These are phyloP conservation scores for Octopus bimaculoides DNA, from an alignment of 1,140 invertebrate species.

Conservation along the genomic window DNA sequence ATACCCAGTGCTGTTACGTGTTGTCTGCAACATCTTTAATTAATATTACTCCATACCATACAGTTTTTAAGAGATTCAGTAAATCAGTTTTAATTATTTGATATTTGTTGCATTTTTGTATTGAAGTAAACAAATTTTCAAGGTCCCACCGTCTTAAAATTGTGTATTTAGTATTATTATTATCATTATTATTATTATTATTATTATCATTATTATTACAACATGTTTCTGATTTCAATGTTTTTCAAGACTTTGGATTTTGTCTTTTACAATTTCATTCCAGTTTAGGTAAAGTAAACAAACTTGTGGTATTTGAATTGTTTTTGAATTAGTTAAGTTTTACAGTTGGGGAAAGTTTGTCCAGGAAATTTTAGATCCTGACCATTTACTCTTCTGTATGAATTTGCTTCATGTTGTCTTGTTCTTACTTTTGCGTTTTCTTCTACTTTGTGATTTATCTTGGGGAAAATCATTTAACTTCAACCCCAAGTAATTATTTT, in stretches of 20 bases:
- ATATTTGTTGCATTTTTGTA: constrained; percentile 15
- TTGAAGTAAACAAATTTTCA: constrained; percentile 6
- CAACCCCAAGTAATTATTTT: background rate
- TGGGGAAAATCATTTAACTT: background rate
- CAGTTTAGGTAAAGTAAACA: constrained; percentile 9
- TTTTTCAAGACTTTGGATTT: constrained; percentile 9
- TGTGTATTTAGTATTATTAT: constrained; percentile 3
- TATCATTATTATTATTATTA: background rate
- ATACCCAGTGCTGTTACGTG: constrained; percentile 10
- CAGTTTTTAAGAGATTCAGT: constrained; percentile 10
- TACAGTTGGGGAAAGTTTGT: constrained; percentile 8
- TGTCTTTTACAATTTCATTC: constrained; percentile 10
- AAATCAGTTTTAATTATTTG: constrained; percentile 13
- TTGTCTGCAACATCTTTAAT: constrained; percentile 13
- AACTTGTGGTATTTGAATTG: background rate
- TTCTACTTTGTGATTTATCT: background rate
- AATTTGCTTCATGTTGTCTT: constrained; percentile 15
- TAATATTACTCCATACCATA: constrained; percentile 2
- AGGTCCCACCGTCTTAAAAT: background rate
- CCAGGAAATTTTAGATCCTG: background rate
- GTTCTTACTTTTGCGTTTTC: constrained; percentile 3
- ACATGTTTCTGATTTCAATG: constrained; percentile 13
- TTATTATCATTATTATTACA: background rate
- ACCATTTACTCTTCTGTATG: background rate
- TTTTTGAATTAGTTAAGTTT: background rate